Evolutionary conservation across 2,113 vertebrate genomes (phyloP), one percentile per base, ranked within the genome.

Genomic region (Gavialis gangeticus): DNA sequence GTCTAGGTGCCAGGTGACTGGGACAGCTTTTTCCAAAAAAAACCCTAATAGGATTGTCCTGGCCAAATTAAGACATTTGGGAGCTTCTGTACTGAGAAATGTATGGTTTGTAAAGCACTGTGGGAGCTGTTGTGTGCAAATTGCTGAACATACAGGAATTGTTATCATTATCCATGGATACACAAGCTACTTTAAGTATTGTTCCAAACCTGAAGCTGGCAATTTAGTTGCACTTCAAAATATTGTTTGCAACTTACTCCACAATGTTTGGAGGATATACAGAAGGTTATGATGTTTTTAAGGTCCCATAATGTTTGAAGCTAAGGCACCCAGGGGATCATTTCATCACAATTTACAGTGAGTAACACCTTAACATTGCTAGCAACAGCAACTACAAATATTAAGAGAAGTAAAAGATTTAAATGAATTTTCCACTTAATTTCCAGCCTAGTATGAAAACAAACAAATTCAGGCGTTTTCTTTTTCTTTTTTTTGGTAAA

Each of bases 81-180:
- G 7, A 46, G 46, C 46, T 46, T 46, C 46, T 46, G 0, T 24
- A 4, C 58, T 55, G 10, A 12, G 76, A 91, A 75, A 85, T 1
- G 1, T 30, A 73, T 16, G 27, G 46, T 71, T 11, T 71, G 30
- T 16, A 78, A 78, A 88, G 54, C 2, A 1, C 63, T 21, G 63
- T 22, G 30, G 79, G 83, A 93, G 55, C 17, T 69, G 73, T 82
- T 88, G 83, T 22, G 64, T 90, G 89, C 96, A 91, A 94, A 81
- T 22, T 60, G 57, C 59, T 90, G 9, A 15, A 1, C 27, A 81
- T 54, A 87, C 85, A 28, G 83, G 89, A 87, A 88, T 92, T 22
- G 0, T 92, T 83, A 89, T 91, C 89, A 90, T 79, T 88, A 87
- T 94, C 95, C 94, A 84, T 86, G 87, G 79, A 17, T 63, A 93